Conservation (phyloP, 1,140 invertebrate genomes). For the Brachionus asplanchnoidis region DNA sequence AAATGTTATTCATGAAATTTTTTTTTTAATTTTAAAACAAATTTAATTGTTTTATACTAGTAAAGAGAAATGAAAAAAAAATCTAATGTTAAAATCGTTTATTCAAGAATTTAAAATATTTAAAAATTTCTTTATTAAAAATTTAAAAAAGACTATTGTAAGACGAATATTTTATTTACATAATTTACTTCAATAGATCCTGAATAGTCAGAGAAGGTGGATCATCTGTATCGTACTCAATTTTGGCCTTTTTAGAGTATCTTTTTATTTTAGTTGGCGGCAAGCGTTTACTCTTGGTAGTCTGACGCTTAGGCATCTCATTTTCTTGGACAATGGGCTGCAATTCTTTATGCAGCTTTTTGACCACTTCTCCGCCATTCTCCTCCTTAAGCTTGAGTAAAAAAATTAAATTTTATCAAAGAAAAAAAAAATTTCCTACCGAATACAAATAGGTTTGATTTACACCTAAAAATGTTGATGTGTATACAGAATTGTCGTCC, state of each 20-base stretch:
- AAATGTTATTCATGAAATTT: neutral
- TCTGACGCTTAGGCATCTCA: neutral
- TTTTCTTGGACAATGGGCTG: neutral
- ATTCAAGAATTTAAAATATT: slow-evolving; percentile 1
- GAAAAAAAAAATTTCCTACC: neutral
- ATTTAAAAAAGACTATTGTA: neutral
- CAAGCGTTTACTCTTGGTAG: neutral
- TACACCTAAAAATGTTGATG: slow-evolving; percentile 31
- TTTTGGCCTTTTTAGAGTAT: slow-evolving; percentile 1
- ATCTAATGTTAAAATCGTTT: neutral
- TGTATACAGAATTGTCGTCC: slow-evolving; percentile 40
- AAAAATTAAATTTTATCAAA: neutral
- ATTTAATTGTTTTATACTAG: neutral
- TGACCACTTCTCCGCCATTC: neutral
- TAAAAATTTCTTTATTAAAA: slow-evolving; percentile 7
- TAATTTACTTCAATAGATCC: neutral
- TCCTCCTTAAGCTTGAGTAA: neutral
- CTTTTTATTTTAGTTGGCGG: neutral
- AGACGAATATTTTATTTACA: neutral
- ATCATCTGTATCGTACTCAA: neutral
- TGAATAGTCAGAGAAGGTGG: neutral
- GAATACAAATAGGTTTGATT: slow-evolving; percentile 28
- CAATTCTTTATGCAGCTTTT: slow-evolving; percentile 12
- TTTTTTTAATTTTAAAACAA: neutral
- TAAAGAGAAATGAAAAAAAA: neutral